Percentiles rank a stretch among this genome's conserved stretches.
These are phyloP conservation scores for Benthosema pterotum DNA, from an alignment of 2,797 vertebrate species.

Conservation along the genomic window DNA sequence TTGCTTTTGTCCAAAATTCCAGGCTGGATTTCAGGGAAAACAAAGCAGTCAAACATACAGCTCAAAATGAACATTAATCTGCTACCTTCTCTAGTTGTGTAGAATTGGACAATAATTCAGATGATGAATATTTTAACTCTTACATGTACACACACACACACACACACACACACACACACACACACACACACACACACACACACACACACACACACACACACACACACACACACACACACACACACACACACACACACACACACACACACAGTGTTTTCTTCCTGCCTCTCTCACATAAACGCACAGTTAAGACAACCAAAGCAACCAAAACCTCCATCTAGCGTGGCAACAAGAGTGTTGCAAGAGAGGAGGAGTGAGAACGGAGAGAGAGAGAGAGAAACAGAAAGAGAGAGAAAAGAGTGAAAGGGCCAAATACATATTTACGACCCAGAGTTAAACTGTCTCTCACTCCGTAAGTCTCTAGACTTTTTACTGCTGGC, in stretches of 20 bases:
- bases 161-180: neutral
- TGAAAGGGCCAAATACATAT: constrained; percentile 72
- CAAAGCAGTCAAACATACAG: no score
- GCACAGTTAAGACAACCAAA: neutral
- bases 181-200: neutral
- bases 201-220: neutral
- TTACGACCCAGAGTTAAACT: constrained; percentile 77
- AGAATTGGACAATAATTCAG: no score
- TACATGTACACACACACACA: constrained; percentile 6
- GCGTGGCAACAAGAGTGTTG: constrained; percentile 37
- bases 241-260: neutral
- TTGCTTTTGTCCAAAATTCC: no score
- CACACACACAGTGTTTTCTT: neutral
- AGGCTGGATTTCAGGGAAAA: no score
- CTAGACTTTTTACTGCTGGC: constrained; percentile 70
- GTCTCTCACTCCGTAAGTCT: constrained; percentile 79
- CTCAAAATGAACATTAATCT: no score
- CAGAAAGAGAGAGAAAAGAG: constrained; percentile 52
- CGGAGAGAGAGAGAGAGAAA: constrained; percentile 37
- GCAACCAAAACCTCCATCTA: constrained; percentile 15
- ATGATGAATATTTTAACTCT: no score
- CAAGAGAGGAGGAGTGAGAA: constrained; percentile 45
- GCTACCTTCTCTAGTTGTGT: no score
- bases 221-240: neutral
- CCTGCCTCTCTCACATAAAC: neutral